Conservation (phyloP, 2,797 vertebrate genomes). For the Astyanax mexicanus region DNA sequence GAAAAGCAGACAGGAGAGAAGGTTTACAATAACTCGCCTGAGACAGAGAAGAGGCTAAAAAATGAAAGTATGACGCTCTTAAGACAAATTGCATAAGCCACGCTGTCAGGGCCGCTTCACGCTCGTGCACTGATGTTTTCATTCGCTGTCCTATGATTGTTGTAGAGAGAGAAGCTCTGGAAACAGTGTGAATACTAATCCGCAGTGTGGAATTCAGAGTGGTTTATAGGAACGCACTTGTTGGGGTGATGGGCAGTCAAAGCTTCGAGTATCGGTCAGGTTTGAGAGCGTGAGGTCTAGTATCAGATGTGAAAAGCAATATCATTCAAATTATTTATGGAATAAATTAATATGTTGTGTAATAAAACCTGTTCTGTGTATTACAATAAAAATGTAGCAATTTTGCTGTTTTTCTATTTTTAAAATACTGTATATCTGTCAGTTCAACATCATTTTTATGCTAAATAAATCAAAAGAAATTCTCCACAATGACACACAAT, state of each 20-base stretch:
- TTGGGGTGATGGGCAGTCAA: neutral
- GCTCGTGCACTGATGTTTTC: conserved; percentile 60
- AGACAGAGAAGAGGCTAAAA: neutral
- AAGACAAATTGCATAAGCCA: conserved; percentile 43
- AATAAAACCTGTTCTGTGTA: too few relatives aligned
- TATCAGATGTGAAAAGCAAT: neutral
- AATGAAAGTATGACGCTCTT: conserved; percentile 1
- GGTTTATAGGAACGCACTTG: neutral
- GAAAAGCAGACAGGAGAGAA: neutral
- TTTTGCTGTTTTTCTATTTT: too few relatives aligned
- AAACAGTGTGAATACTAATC: neutral
- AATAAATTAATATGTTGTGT: too few relatives aligned
- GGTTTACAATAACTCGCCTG: neutral
- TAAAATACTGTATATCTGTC: too few relatives aligned
- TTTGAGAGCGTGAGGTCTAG: neutral
- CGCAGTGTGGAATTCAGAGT: neutral
- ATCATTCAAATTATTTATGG: neutral
- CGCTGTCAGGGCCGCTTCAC: conserved; percentile 66
- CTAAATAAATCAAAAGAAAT: too few relatives aligned
- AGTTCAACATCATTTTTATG: too few relatives aligned
- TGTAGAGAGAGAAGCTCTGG: neutral
- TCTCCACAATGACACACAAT: too few relatives aligned
- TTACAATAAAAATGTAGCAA: too few relatives aligned
- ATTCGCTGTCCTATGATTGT: conserved; percentile 11
- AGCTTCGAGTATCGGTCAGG: neutral